Evolutionary conservation across 2,797 vertebrate genomes (phyloP), one percentile per base, ranked within the genome.

Genomic region (Bufotes viridis): DNA sequence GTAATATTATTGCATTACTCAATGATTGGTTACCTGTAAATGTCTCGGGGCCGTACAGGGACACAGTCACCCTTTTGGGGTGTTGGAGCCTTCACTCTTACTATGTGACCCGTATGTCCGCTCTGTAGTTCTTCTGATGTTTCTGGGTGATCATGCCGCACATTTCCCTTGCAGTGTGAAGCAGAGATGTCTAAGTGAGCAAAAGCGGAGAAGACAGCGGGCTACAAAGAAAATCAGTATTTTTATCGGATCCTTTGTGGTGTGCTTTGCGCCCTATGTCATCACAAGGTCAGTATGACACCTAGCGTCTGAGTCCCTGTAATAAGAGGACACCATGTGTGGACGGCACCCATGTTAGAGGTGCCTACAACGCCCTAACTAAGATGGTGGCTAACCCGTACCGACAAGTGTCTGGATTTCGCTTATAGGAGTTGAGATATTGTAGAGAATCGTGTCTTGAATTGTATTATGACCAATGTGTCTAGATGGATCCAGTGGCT

Each of bases 191-290:
- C 92, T 96, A 13, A 91, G 92, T 1, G 95, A 97, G 86, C 96
- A 96, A 93, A 97, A 94, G 91, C 93, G 93, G 90, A 94, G 94
- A 85, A 90, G 92, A 87, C 94, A 92, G 87, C 91, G 94, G 0
- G 96, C 95, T 63, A 93, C 94, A 6, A 95, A 96, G 92, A 96
- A 97, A 91, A 96, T 96, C 81, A 94, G 95, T 93, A 91, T 96
- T 93, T 97, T 96, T 93, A 97, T 95, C 69, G 95, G 96, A 22
- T 95, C 96, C 0, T 97, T 97, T 89, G 89, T 96, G 89, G 63
- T 96, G 90, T 96, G 95, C 92, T 97, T 97, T 91, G 94, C 95
- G 87, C 96, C 96, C 11, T 96, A 96, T 53, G 95, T 95, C 82
- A 93, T 96, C 90, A 97, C 96, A 90, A 95, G 95, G 95, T 96